These are phyloP conservation scores for Zaprionus kolodkinae DNA, from an alignment of 1,140 invertebrate species.

Conservation along the genomic window DNA sequence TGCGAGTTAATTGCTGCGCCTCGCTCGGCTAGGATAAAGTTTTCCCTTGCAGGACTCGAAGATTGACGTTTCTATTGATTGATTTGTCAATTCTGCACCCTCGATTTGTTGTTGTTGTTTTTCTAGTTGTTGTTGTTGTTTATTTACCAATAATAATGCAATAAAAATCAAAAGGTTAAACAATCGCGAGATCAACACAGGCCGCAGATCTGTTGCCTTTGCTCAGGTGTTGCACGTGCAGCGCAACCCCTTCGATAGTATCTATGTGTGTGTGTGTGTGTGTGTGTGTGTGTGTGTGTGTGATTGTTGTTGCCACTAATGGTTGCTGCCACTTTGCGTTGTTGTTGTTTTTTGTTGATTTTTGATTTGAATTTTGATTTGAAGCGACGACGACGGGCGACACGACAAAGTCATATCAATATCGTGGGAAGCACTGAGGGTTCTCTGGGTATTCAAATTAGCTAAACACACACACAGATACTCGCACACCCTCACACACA, in stretches of 20 bases:
- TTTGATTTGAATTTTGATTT: constrained; percentile 59
- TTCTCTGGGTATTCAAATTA: constrained; percentile 68
- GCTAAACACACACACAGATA: constrained; percentile 36
- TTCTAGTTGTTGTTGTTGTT: constrained; percentile 43
- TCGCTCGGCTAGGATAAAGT: constrained; percentile 1
- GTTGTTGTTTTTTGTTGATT: constrained; percentile 31
- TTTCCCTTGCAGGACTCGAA: constrained; percentile 8
- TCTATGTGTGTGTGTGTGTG: background rate
- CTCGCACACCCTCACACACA: constrained; percentile 1
- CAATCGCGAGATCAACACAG: background rate
- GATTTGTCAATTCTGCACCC: constrained; percentile 51
- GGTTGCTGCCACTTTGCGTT: constrained; percentile 42
- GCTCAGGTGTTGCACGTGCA: constrained; percentile 44
- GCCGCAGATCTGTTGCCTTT: background rate
- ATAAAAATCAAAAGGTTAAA: constrained; percentile 54
- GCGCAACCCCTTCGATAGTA: constrained; percentile 22
- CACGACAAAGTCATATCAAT: constrained; percentile 64
- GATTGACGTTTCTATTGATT: constrained; percentile 59
- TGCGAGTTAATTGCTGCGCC: constrained; percentile 59
- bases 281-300: background rate
- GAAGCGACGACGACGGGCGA: constrained; percentile 25
- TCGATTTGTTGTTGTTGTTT: constrained; percentile 3
- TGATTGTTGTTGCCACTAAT: constrained; percentile 36
- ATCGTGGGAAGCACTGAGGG: constrained; percentile 69
- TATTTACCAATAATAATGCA: constrained; percentile 75